A percentile compares a stretch with the other conserved stretches of the same genome.
Evolutionary conservation across 2,888 invertebrate genomes (phyloP).

Genomic region (Baccha elongata): DNA sequence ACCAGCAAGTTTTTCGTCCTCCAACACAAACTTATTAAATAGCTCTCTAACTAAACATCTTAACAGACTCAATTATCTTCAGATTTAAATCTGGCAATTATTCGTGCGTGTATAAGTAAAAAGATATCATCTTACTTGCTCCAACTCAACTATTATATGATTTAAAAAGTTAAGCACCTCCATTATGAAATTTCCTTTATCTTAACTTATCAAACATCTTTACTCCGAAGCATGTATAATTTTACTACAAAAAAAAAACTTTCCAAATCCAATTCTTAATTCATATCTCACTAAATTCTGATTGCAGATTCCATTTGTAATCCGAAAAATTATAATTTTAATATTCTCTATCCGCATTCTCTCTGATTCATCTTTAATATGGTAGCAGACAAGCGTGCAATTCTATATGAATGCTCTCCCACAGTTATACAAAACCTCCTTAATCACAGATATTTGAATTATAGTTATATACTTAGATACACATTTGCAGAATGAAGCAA

Average conservation of each 20-base stretch:
- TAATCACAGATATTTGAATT: conserved; percentile 65
- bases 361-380: neutral
- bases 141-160: neutral
- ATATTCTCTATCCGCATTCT: neutral
- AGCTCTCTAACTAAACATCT: too few relatives aligned
- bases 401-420: neutral
- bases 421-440: conserved; percentile 37
- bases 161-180: too few relatives aligned
- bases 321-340: conserved; percentile 7
- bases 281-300: conserved; percentile 26
- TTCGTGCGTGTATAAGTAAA: too few relatives aligned
- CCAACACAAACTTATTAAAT: too few relatives aligned
- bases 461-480: conserved; percentile 40
- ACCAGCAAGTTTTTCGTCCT: too few relatives aligned
- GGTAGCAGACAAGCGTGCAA: neutral
- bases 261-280: conserved; percentile 8
- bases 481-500: conserved; percentile 10
- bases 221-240: neutral
- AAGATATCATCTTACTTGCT: too few relatives aligned
- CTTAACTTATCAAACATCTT: too few relatives aligned
- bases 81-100: too few relatives aligned
- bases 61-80: too few relatives aligned
- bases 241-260: too few relatives aligned
- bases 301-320: conserved; percentile 2
- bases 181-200: too few relatives aligned